Conservation (phyloP, 2,797 vertebrate species). For the Hyperoplus immaculatus region DNA sequence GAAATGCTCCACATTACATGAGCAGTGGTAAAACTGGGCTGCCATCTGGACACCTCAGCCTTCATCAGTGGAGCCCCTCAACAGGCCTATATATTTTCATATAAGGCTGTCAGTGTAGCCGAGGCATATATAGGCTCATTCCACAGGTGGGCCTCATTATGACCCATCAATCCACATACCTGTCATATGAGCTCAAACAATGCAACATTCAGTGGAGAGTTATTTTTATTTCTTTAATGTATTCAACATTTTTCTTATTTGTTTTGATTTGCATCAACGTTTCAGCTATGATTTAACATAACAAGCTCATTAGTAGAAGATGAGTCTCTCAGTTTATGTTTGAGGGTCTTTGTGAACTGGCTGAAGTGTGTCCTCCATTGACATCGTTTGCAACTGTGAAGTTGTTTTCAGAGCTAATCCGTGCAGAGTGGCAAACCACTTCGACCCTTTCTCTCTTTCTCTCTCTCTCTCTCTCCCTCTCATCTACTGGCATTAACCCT, state of each 20-base stretch:
- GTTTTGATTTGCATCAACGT: neutral
- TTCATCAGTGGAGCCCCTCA: slow-evolving; percentile 46
- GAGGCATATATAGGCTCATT: slow-evolving; percentile 33
- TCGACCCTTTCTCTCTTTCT: slow-evolving; percentile 64
- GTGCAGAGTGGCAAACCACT: slow-evolving; percentile 79
- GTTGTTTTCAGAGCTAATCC: slow-evolving; percentile 83
- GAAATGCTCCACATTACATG: slow-evolving; percentile 51
- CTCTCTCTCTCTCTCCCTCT: slow-evolving; percentile 76
- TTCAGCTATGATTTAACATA: neutral
- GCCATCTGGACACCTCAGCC: slow-evolving; percentile 71
- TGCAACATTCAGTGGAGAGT: neutral
- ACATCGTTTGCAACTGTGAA: slow-evolving; percentile 74
- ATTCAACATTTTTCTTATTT: neutral
- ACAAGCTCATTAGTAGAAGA: slow-evolving; percentile 5
- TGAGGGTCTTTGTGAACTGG: slow-evolving; percentile 25
- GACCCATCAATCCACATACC: neutral
- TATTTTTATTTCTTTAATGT: neutral
- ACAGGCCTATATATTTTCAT: slow-evolving; percentile 44
- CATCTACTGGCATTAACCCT: slow-evolving; percentile 88
- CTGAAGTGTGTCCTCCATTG: slow-evolving; percentile 70
- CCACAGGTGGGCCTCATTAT: slow-evolving; percentile 69
- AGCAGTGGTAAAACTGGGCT: slow-evolving; percentile 51
- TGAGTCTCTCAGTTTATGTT: neutral
- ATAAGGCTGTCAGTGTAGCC: slow-evolving; percentile 16
- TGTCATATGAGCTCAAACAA: slow-evolving; percentile 3